Evolutionary conservation across 2,113 vertebrate genomes (phyloP).

Genomic region (Lophura nycthemera): DNA sequence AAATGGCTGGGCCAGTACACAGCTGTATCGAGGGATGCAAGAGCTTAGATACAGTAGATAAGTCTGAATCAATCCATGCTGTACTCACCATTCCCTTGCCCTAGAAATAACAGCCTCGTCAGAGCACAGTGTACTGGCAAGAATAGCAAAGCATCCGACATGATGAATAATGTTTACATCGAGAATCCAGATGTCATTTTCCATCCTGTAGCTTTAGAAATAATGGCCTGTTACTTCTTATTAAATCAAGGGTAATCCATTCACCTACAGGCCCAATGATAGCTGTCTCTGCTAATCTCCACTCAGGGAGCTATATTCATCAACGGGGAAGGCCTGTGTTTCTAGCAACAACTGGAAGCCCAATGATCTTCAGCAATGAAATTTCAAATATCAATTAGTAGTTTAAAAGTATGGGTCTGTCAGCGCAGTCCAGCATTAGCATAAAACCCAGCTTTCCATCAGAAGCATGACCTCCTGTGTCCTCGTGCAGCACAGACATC

Average conservation of each 20-base stretch:
- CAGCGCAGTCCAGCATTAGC: neutral
- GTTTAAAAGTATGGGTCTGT: neutral
- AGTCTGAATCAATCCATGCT: constrained; percentile 19
- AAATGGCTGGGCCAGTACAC: neutral
- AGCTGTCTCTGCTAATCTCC: constrained; percentile 54
- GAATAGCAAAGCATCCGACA: constrained; percentile 33
- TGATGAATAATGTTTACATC: constrained; percentile 73
- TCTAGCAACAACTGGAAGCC: constrained; percentile 24
- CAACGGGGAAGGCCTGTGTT: neutral
- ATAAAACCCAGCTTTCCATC: neutral
- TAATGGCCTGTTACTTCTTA: constrained; percentile 69
- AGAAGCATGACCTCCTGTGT: neutral
- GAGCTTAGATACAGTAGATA: neutral
- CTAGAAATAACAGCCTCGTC: constrained; percentile 23
- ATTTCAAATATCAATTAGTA: constrained; percentile 34
- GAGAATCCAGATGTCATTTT: constrained; percentile 67
- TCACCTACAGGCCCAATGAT: constrained; percentile 58
- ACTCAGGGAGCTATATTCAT: constrained; percentile 43
- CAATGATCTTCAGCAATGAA: neutral
- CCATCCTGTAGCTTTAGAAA: constrained; percentile 67
- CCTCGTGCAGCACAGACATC: neutral
- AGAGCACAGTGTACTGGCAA: constrained; percentile 44
- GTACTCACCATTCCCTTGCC: neutral
- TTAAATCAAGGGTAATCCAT: constrained; percentile 69
- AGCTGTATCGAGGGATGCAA: neutral